A percentile compares a stretch with the other conserved stretches of the same genome.
Conservation (phyloP, 2,113 vertebrate genomes). For the Petroica traversi region DNA sequence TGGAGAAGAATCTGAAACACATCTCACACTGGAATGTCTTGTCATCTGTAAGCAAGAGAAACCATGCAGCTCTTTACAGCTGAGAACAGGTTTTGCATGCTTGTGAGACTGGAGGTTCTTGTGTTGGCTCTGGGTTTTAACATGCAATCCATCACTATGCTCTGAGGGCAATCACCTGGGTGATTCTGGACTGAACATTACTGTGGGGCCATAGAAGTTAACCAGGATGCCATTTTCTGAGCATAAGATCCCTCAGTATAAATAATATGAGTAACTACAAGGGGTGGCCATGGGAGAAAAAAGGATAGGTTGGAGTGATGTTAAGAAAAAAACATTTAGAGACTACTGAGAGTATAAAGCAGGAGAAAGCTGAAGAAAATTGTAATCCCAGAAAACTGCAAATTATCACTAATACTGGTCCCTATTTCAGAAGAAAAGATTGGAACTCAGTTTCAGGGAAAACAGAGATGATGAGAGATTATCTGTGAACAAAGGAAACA, state of each 20-base stretch:
- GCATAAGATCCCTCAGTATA: not conserved
- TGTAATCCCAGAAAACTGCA: not conserved
- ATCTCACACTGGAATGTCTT: slow-evolving; percentile 99
- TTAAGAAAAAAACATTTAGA: not conserved
- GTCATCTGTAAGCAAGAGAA: slow-evolving; percentile 83
- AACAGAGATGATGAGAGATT: not conserved
- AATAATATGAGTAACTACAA: not conserved
- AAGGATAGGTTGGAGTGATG: not conserved
- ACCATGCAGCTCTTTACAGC: not conserved
- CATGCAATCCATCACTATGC: not conserved
- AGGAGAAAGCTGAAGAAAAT: not conserved
- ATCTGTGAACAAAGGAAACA: not conserved
- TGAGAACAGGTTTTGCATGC: not conserved
- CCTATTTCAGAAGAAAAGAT: not conserved
- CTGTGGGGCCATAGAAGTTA: not conserved
- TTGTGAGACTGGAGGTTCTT: not conserved
- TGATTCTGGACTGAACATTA: not conserved
- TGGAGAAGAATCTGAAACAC: slow-evolving; percentile 98
- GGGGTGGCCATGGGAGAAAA: not conserved
- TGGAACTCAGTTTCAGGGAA: not conserved
- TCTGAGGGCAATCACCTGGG: not conserved
- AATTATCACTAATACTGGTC: not conserved
- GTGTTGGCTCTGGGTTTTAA: not conserved
- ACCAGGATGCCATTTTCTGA: not conserved
- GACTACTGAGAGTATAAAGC: not conserved